Conservation (phyloP, 2,113 vertebrate species). For the Melanostigma gelatinosum region DNA sequence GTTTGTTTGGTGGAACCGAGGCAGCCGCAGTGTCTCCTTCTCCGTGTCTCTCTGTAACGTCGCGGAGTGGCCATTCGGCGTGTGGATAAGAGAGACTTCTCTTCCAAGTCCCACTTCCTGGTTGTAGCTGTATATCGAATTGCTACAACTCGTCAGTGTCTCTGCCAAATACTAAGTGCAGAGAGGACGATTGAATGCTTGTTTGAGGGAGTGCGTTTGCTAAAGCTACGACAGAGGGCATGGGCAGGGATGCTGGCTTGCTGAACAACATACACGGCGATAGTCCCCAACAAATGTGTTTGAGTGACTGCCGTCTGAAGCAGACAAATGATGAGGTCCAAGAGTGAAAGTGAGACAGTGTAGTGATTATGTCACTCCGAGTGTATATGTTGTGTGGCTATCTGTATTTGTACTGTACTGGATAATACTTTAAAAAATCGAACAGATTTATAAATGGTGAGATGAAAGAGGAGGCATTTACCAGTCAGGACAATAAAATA, state of each 20-base stretch:
- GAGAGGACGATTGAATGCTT: not conserved
- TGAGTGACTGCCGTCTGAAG: not conserved
- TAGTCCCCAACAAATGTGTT: not conserved
- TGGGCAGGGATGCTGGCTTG: not conserved
- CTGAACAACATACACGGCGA: not conserved
- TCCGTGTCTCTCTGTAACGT: not conserved
- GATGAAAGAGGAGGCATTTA: not conserved
- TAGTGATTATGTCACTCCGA: not conserved
- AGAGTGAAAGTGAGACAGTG: not conserved
- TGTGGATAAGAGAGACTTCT: slow-evolving; percentile 13
- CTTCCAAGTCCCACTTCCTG: slow-evolving; percentile 26
- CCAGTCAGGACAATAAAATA: not conserved
- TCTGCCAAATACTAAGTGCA: slow-evolving; percentile 34
- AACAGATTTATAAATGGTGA: not conserved
- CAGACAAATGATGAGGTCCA: not conserved
- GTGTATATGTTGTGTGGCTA: not conserved
- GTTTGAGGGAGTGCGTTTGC: not conserved
- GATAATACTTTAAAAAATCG: not conserved
- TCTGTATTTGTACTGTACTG: not conserved
- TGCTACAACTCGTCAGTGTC: slow-evolving; percentile 25
- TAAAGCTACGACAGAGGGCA: not conserved
- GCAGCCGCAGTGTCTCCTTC: not conserved
- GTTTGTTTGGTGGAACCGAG: slow-evolving; percentile 17
- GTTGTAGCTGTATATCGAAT: slow-evolving; percentile 31
- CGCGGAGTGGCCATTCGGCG: slow-evolving; percentile 24